Evolutionary conservation across 2,113 vertebrate genomes (phyloP), one percentile per base, ranked within the genome.

Genomic region (Sander lucioperca): DNA sequence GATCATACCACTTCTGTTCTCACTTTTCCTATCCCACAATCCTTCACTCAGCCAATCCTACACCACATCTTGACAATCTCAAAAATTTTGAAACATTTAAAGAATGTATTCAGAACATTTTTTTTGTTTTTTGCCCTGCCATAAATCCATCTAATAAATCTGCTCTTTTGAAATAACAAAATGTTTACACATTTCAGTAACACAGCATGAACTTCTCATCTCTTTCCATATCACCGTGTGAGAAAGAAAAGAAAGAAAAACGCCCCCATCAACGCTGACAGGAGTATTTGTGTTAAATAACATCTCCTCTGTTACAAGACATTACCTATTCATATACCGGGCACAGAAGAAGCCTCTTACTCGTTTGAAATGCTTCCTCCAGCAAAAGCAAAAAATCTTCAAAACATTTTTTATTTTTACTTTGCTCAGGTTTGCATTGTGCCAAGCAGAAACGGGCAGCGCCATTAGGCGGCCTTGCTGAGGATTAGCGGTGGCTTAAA

Each of bases 401-500:
- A 63, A 65, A 18, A 23, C 19, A 58, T 54, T 66, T 64, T 58
- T 10, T n/a, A 10, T 73, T 83, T 65, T 66, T 33, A 30, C 84
- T 73, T 72, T 27, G 6, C 68, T 68, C 14, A 0, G 59, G 45
- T 61, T 79, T 78, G 70, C 72, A 56, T 51, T 11, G 10, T 79
- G 59, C 79, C 78, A 74, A 69, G 85, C 47, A 30, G 48, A 12
- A 16, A 57, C n/a, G 51, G 61, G 69, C 53, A 54, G 47, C 14
- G 47, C 47, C 79, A 84, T 77, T 58, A 83, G 62, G 61, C 63
- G 65, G 82, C 72, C 58, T 82, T 67, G 33, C 81, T 74, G 82
- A 82, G 85, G 91, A 92, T 94, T 91, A 93, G 68, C 36, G 9
- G 47, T 5, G 63, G 61, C 74, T 91, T 56, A 86, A 73, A 77